These are phyloP conservation scores for Hydractinia symbiolongicarpus DNA, from an alignment of 30 jellyfish, hydroid and myxozoan species.

Conservation along the genomic window DNA sequence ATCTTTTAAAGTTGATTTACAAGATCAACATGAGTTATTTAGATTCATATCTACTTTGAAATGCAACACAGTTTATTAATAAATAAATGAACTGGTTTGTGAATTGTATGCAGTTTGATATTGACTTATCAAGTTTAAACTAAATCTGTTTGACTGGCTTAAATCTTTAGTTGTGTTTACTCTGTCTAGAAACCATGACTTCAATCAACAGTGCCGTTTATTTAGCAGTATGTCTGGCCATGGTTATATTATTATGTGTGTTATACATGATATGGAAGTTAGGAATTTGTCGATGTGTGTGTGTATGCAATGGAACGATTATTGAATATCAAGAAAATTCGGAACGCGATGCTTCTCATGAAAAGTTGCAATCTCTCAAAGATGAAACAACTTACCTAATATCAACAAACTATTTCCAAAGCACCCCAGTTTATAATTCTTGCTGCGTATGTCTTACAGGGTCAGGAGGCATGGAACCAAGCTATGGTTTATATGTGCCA, in stretches of 20 bases:
- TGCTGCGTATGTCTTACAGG: constrained; percentile 13
- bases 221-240: neutral
- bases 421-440: neutral
- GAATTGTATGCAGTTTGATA: no score
- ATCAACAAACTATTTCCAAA: neutral
- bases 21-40: no score
- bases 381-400: neutral
- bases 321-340: neutral
- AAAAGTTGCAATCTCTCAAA: neutral
- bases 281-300: constrained; percentile 1
- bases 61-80: no score
- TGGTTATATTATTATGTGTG: neutral
- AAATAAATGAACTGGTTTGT: no score
- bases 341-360: neutral
- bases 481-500: neutral
- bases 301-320: constrained; percentile 1
- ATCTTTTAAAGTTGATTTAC: no score
- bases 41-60: no score
- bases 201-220: neutral
- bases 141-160: no score
- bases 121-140: no score
- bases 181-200: no score
- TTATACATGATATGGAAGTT: neutral
- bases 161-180: no score
- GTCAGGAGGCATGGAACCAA: no score